Conservation (phyloP, 2,113 vertebrate species). For the Mormoops blainvillei region DNA sequence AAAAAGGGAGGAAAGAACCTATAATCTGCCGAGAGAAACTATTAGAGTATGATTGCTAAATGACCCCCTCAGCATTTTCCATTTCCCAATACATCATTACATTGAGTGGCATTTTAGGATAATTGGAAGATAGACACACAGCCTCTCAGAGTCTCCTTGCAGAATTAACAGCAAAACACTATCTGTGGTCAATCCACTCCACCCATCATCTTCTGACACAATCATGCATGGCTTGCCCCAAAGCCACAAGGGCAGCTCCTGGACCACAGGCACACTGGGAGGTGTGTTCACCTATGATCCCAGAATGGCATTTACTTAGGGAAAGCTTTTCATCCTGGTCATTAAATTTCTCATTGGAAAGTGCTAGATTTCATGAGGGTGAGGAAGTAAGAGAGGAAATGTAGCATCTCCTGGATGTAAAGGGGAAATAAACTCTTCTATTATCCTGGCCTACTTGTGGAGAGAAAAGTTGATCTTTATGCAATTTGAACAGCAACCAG, state of each 20-base stretch:
- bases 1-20: not conserved
- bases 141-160: conserved; percentile 20
- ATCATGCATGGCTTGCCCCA: not conserved
- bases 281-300: not conserved
- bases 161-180: conserved; percentile 50
- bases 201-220: conserved; percentile 17
- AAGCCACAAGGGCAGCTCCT: not conserved
- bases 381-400: not conserved
- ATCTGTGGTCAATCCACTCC: conserved; percentile 7
- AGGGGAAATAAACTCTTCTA: not conserved
- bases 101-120: conserved; percentile 57
- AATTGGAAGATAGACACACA: conserved; percentile 63
- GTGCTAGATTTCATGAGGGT: not conserved
- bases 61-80: conserved; percentile 61
- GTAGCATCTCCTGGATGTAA: not conserved
- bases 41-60: conserved; percentile 60
- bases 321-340: not conserved
- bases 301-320: not conserved
- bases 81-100: conserved; percentile 65
- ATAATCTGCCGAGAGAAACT: conserved; percentile 57
- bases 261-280: not conserved
- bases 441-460: not conserved
- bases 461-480: not conserved
- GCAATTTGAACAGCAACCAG: not conserved
- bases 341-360: not conserved